phyloP scores from a whole-genome alignment of 2,113 vertebrate species.

The Pheucticus melanocephalus region DNA sequence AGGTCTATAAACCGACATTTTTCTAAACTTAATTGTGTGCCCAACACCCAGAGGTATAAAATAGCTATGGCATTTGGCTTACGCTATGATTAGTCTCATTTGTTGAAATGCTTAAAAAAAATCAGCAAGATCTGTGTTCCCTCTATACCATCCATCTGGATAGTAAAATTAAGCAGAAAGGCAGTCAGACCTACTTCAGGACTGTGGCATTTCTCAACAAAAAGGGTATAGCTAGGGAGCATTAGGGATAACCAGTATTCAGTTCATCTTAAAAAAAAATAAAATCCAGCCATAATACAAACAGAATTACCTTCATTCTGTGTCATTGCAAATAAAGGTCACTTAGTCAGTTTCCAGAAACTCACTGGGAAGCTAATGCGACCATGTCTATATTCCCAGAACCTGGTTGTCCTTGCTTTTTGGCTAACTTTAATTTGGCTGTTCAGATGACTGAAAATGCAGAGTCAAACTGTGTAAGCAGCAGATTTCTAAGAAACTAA shows the following conservation, averaged over 20 bases:
- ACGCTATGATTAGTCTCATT: neutral
- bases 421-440: neutral
- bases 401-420: neutral
- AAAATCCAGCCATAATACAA: neutral
- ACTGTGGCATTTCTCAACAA: neutral
- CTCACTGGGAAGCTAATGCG: neutral
- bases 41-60: neutral
- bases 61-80: neutral
- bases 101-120: conserved; percentile 1
- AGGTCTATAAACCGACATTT: neutral
- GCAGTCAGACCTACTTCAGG: neutral
- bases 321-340: neutral
- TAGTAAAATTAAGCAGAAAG: neutral
- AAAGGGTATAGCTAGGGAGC: neutral
- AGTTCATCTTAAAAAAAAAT: neutral
- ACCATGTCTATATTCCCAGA: neutral
- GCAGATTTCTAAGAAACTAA: neutral
- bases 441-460: neutral
- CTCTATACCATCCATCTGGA: neutral
- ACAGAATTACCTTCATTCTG: neutral
- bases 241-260: neutral
- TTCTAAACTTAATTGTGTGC: neutral
- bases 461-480: neutral
- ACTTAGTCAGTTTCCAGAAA: neutral
- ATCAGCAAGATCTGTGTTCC: neutral